Percentiles rank a stretch among this genome's conserved stretches.
Evolutionary conservation across 2,888 invertebrate species (phyloP).

Genomic region (Mantis religiosa): DNA sequence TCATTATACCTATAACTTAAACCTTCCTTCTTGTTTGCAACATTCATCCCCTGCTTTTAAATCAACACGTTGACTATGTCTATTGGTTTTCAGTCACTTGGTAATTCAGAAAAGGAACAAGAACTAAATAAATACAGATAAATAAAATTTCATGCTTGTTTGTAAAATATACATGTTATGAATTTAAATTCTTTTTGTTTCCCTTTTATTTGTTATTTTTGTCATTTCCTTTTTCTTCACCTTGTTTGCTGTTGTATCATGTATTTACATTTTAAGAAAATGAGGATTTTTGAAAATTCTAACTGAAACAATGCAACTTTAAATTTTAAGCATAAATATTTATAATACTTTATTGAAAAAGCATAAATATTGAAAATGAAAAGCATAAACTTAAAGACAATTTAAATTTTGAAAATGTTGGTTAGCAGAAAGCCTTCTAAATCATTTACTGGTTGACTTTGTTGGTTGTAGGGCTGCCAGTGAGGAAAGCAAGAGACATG

Average conservation of each 20-base stretch:
- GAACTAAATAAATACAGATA: not conserved
- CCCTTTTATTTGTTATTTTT: not conserved
- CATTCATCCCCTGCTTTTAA: conserved; percentile 27
- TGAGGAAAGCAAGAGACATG: conserved; percentile 94
- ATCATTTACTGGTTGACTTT: conserved; percentile 47
- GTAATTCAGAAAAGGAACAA: not conserved
- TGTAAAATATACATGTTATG: not conserved
- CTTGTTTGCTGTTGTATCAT: not conserved
- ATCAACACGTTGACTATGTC: too few relatives aligned
- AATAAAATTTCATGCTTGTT: not conserved
- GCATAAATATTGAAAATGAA: not conserved
- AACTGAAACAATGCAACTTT: not conserved
- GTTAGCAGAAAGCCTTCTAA: conserved; percentile 37
- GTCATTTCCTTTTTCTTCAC: not conserved
- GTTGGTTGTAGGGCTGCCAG: conserved; percentile 80
- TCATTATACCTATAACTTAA: not conserved
- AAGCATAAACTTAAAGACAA: not conserved
- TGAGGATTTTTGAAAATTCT: not conserved
- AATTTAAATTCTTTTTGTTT: not conserved
- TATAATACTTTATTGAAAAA: not conserved
- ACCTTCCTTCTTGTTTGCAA: conserved; percentile 5
- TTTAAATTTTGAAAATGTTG: not conserved
- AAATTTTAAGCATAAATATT: not conserved
- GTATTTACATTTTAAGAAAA: not conserved
- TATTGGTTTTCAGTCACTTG: conserved; percentile 42